Percentiles rank a stretch among this genome's conserved stretches.
These are phyloP conservation scores for Desmodus rotundus DNA, from an alignment of 2,113 vertebrate species.

Conservation along the genomic window DNA sequence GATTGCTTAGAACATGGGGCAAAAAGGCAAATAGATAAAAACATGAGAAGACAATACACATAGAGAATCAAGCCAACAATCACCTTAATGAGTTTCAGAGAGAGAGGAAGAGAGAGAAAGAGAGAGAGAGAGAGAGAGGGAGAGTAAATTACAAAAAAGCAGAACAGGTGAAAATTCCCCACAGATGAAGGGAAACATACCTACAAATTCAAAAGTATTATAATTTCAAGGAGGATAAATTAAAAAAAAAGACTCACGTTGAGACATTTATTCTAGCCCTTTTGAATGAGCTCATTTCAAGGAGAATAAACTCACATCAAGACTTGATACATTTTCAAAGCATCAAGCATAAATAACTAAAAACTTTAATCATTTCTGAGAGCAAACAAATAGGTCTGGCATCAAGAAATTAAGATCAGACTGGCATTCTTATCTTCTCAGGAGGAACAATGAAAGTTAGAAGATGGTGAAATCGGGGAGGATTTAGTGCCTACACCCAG, in stretches of 20 bases:
- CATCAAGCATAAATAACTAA: not conserved
- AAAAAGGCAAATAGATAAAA: conserved; percentile 17
- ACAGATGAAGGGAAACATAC: not conserved
- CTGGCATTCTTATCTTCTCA: not conserved
- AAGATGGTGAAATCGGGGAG: not conserved
- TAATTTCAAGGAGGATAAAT: conserved; percentile 1
- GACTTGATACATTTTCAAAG: conserved; percentile 13
- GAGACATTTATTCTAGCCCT: not conserved
- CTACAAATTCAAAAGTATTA: not conserved
- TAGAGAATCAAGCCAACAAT: not conserved
- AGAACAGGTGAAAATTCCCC: not conserved
- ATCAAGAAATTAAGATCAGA: not conserved
- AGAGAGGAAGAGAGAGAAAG: not conserved
- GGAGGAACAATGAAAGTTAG: not conserved
- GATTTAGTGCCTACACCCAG: not conserved
- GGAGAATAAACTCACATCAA: not conserved
- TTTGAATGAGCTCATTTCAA: not conserved
- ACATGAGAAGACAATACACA: not conserved
- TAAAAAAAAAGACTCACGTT: not conserved
- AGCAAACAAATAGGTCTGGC: not conserved
- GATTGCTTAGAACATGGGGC: not conserved
- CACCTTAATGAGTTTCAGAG: not conserved
- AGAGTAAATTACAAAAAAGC: not conserved
- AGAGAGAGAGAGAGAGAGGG: not conserved
- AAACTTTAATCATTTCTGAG: not conserved